Conservation (phyloP, 1,140 invertebrate genomes). For the Anastrepha obliqua region DNA sequence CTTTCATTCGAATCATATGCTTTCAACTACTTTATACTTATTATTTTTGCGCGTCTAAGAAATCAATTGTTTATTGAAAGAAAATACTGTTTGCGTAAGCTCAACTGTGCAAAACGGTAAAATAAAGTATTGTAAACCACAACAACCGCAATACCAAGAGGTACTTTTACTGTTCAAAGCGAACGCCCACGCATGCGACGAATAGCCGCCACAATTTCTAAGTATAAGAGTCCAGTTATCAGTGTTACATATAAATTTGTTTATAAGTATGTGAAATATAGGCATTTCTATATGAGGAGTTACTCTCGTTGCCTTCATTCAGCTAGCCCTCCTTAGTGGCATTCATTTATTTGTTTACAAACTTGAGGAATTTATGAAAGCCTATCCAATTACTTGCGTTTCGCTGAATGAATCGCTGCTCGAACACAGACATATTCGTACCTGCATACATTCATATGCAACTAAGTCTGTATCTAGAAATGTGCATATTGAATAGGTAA, state of each 20-base stretch:
- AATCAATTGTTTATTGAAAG: constrained; percentile 15
- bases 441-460: too few species aligned
- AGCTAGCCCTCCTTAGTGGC: not conserved
- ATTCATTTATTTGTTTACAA: not conserved
- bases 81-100: not conserved
- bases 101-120: not conserved
- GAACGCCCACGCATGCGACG: too few species aligned
- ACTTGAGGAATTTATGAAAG: constrained; percentile 6
- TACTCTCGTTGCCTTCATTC: not conserved
- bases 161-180: too few species aligned
- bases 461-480: too few species aligned
- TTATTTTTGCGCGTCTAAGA: not conserved
- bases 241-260: not conserved
- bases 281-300: not conserved
- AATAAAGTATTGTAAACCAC: not conserved
- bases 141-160: not conserved
- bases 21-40: not conserved
- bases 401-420: not conserved
- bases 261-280: not conserved
- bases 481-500: too few species aligned
- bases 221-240: too few species aligned
- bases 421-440: too few species aligned
- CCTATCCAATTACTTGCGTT: constrained; percentile 32
- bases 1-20: not conserved
- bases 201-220: too few species aligned